These are phyloP conservation scores for Argynnis bischoffii DNA, from an alignment of 2,888 invertebrate species.

Conservation along the genomic window DNA sequence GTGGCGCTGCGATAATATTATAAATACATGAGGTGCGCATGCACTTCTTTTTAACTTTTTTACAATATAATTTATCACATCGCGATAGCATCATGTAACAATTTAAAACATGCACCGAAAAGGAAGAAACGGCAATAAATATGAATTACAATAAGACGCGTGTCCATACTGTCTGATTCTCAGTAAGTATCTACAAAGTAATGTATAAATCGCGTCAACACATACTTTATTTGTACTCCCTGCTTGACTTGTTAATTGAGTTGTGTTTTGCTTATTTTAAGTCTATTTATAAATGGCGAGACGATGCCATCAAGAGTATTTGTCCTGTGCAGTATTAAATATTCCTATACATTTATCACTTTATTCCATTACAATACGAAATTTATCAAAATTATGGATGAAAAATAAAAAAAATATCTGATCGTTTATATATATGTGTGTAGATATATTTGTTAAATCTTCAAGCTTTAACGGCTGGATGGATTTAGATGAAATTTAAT, in stretches of 20 bases:
- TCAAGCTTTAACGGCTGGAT: too few relatives aligned
- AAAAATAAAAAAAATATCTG: too few relatives aligned
- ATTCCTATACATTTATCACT: too few relatives aligned
- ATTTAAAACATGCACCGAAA: slow-evolving; percentile 24
- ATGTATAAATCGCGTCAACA: slow-evolving; percentile 39
- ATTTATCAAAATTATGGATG: too few relatives aligned
- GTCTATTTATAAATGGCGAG: slow-evolving; percentile 21
- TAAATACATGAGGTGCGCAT: too few relatives aligned
- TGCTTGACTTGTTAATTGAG: slow-evolving; percentile 47
- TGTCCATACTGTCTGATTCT: slow-evolving; percentile 28
- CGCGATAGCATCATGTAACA: slow-evolving; percentile 11
- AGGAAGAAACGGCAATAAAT: slow-evolving; percentile 23
- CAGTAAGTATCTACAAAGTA: slow-evolving; percentile 27
- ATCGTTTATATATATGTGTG: too few relatives aligned
- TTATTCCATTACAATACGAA: too few relatives aligned
- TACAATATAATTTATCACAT: slow-evolving; percentile 9
- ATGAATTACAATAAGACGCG: slow-evolving; percentile 31
- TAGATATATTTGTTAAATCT: too few relatives aligned
- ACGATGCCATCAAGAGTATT: slow-evolving; percentile 15
- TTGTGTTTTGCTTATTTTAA: slow-evolving; percentile 33
- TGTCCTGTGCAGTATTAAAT: neutral
- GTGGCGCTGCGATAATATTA: too few relatives aligned
- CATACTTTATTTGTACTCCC: slow-evolving; percentile 45
- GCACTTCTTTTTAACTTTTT: neutral
- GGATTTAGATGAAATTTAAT: too few relatives aligned